Evolutionary conservation across 2,888 invertebrate genomes (phyloP), one percentile per base, ranked within the genome.

Genomic region (Auanema sp.): DNA sequence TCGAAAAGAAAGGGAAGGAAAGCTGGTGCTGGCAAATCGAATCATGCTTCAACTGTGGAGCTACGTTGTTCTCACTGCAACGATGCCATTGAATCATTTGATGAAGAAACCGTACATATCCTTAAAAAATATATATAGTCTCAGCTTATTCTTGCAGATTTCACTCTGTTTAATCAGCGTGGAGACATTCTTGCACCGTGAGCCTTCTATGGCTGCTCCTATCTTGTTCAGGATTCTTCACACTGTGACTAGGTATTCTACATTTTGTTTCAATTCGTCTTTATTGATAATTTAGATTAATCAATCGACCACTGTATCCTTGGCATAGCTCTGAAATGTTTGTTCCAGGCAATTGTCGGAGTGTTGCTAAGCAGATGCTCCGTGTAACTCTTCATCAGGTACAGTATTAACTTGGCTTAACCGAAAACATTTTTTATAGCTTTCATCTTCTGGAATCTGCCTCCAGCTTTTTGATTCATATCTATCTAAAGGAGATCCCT

Each of bases 391-490:
- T 98, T 60, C 97, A 98, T 84, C 82, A 79, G 64, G 69, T 68
- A 60, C 8, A 23, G 16, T 5, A 18, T 18, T 3, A 11, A 24
- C 8, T 18, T 23, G 6, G 8, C 2, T 21, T 5, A 23, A 18
- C 14, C 6, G 2, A 33, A 58, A 60, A 43, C n/a, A n/a, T 12
- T 58, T 8, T 24, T 66, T 72, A 61, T 41, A 97, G 86, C 87
- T 98, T 60, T 93, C 96, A 0, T 94, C 95, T 0, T 94, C 97
- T 85, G 94, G 95, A 71, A 91, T 98, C 67, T 97, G 97, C 85
- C 88, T 92, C 71, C 96, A 97, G 87, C 90, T 98, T 11, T 81
- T 81, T 63, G 79, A 80, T 60, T 71, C 76, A 10, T 61, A 64
- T 14, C 68, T 82, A 23, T 69, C 74, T 0, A 60, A 72, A 33